Evolutionary conservation across 1,140 invertebrate species (phyloP), one percentile per base, ranked within the genome.

Genomic region (Drosophila paulistorum): DNA sequence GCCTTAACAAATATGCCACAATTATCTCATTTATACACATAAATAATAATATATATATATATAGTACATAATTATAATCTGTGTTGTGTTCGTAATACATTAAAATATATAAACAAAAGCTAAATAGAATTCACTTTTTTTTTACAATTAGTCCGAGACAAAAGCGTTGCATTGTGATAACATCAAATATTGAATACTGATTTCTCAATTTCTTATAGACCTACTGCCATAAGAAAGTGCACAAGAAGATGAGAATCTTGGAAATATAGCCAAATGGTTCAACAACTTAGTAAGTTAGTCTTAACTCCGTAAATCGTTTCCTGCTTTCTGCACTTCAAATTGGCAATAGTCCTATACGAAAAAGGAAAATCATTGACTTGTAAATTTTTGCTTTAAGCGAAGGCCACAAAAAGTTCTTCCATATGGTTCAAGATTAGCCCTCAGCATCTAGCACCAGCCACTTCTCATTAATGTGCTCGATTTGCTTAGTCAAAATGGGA

Each of bases 401-500:
- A 33, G 39, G 37, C 64, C 10, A 41, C 39, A 48, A 13, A 33
- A 45, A 69, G 13, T 58, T 26, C 65, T 11, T 39, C 45, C 17
- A 23, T 23, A 23, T 51, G 17, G 17, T 13, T 57, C 45, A 7
- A 9, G 33, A 26, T 76, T 39, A 77, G 57, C 67, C 65, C 51
- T 80, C 66, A 59, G 81, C 71, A 92, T 96, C 95, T 42, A 97
- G 93, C 55, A 97, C 94, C 0, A 99, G 94, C 98, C 98, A 99
- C 92, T 98, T 98, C 87, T 99, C 97, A 41, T 96, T 96, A 11
- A 96, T 95, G 90, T 97, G 95, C 86, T 98, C 97, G 0, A 99
- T 95, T 93, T 99, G 97, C 82, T 98, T 98, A 6, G 95, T 95
- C 26, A 97, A 92, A 42, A 99, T 95, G 1, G 98, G 98, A 92